These are phyloP conservation scores for Takifugu ocellatus DNA, from an alignment of 2,797 vertebrate species.

Conservation along the genomic window DNA sequence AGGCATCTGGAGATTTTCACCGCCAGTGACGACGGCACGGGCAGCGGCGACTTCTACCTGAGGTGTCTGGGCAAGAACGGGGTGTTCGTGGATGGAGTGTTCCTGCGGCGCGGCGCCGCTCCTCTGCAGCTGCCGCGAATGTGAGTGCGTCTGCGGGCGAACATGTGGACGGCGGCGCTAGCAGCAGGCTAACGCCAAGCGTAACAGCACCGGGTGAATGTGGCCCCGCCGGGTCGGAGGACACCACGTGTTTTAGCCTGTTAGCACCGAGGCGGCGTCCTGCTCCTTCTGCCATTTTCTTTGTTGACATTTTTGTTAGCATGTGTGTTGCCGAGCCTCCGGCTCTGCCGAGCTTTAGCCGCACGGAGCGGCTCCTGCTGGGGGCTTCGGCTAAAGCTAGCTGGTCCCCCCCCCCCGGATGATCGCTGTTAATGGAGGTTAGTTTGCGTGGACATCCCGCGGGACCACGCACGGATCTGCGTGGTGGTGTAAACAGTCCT, in stretches of 20 bases:
- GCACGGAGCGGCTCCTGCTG: conserved; percentile 15
- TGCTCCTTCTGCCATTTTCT: conserved; percentile 41
- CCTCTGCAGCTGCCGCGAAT: conserved; percentile 91
- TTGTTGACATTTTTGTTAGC: conserved; percentile 65
- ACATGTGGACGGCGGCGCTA: conserved; percentile 35
- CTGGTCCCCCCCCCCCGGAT: background rate
- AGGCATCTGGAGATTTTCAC: conserved; percentile 93
- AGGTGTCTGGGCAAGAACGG: conserved; percentile 94
- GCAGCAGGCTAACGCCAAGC: conserved; percentile 2
- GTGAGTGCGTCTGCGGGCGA: conserved; percentile 75
- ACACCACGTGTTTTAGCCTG: conserved; percentile 71
- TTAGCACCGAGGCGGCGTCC: conserved; percentile 58
- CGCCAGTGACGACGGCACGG: conserved; percentile 78
- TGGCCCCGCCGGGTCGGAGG: conserved; percentile 13
- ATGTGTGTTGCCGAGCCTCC: conserved; percentile 21
- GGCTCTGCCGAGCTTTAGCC: conserved; percentile 10
- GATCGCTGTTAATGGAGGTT: conserved; percentile 1
- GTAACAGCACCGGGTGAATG: conserved; percentile 28
- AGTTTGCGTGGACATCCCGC: background rate
- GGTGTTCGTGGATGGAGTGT: conserved; percentile 95
- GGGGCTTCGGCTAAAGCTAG: background rate
- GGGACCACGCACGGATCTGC: background rate
- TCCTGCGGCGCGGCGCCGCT: conserved; percentile 89
- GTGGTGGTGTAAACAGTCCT: conserved; percentile 14
- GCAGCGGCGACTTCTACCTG: conserved; percentile 82